Conservation (phyloP, 2,888 invertebrate species). For the Daptonema setosum region DNA sequence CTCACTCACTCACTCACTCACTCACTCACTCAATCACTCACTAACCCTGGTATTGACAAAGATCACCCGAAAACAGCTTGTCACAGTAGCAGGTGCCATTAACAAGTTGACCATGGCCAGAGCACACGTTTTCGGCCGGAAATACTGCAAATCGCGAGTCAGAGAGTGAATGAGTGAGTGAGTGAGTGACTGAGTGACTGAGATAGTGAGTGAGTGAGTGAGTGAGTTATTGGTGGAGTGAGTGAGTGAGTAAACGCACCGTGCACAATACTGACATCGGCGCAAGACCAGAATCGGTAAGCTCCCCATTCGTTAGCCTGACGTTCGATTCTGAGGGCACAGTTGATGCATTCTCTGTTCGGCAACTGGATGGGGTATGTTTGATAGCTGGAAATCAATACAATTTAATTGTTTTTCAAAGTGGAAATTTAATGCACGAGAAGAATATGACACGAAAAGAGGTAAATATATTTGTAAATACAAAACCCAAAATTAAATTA, state of each 20-base stretch:
- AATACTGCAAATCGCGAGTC: no score
- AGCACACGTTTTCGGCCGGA: slow-evolving; percentile 39
- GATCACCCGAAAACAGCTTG: slow-evolving; percentile 47
- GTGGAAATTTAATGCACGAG: no score
- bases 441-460: no score
- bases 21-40: no score
- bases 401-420: no score
- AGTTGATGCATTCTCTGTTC: slow-evolving; percentile 56
- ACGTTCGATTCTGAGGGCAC: slow-evolving; percentile 63
- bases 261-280: slow-evolving; percentile 44
- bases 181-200: no score
- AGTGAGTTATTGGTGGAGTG: background rate
- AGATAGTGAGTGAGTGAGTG: slow-evolving; percentile 4
- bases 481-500: no score
- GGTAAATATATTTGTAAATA: no score
- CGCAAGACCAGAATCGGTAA: slow-evolving; percentile 83
- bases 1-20: no score
- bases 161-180: no score
- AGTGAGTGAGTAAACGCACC: background rate
- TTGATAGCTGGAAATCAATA: slow-evolving; percentile 56
- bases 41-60: slow-evolving; percentile 49
- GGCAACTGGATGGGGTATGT: slow-evolving; percentile 58
- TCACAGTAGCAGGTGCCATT: slow-evolving; percentile 28
- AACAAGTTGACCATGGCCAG: slow-evolving; percentile 44
- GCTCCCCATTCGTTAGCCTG: slow-evolving; percentile 75